Base-by-base conservation (phyloP, 2,797 vertebrate species). In the Micropoecilia bifurca region DNA sequence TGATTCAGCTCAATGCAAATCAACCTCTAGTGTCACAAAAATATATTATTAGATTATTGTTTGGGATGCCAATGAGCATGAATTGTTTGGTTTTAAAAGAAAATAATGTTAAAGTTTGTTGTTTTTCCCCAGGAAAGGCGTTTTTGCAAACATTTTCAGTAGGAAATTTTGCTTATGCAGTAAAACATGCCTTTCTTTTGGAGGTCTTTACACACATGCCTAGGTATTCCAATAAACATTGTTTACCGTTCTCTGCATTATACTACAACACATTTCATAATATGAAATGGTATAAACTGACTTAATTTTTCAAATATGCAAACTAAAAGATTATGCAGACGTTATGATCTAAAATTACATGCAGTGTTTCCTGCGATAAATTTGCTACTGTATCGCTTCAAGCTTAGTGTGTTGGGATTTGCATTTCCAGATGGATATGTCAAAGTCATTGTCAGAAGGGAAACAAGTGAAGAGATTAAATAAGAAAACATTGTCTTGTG, bases 391-490 rank as follows among this genome's bases (percentile, higher is more conserved):
- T 12, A 39, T 4, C 10, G 18, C 36, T 8, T 68, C 63, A 25
- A 22, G 33, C 18, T 68, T 41, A 66, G 63, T 68, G 63, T 41
- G 36, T 69, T 25, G 20, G 39, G 9, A 41, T 25, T 13, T 43
- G 14, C 13, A 43, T 13, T 43, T 69, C 39, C 20, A 69, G 10
- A 69, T 69, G 39, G 10, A 12, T 12, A 25, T 43, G 2, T 39
- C 39, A 41, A 68, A 39, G 33, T 10, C 66, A 75, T 77, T 80
- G 47, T 76, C n/a, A 82, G 74, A 80, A 48, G 46, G 20, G 78
- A 85, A n/a, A 74, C 90, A 74, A 80, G 76, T 84, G 69, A 69
- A 66, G 46, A 81, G 73, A 71, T 39, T 59, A 14, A 47, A 43
- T 69, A 18, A 39, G 76, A 73, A 69, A 6, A 84, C 18, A 1